Base-by-base conservation (phyloP, 2,888 invertebrate genomes). In the Monopis laevigella region DNA sequence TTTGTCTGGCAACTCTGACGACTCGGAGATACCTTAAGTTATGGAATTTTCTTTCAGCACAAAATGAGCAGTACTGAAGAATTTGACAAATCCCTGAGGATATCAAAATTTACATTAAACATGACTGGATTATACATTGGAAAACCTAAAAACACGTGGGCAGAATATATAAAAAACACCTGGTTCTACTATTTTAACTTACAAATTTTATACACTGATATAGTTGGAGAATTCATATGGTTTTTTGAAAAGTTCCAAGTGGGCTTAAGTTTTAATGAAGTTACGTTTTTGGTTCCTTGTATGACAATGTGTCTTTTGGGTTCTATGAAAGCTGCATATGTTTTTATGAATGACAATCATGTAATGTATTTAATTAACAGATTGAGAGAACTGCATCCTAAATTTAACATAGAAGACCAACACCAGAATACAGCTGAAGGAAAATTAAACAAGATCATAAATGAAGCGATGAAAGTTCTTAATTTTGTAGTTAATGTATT, bases 381-480 rank as follows among this genome's bases (percentile, higher is more conserved):
- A 32, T 17, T 32, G 6, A 32, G 17, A 32, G 32, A 32, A 17
- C 14, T 32, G 3, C 32, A 32, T 32, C 32, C 32, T 7, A 17
- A 32, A 17, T 5, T 32, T n/a, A 32, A 32, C n/a, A 32, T 3
- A n/a, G 28, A 28, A 32, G 32, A 14, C 14, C 17, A 32, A 17
- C 16, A 32, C 14, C 7, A n/a, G 16, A 32, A 32, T 32, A 32
- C 32, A 10, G 32, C 32, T 2, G 32, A 32, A 17, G 32, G 32
- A 10, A 32, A 17, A 17, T 32, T 32, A 17, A 2, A 32, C 14
- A 32, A 32, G n/a, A 32, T 32, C 2, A 10, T 32, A 17, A 32
- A 17, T 17, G 32, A 32, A 7, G 32, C 32, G 2, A 32, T 32
- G 32, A 32, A 32, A 32, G 32, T 32, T 32, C 32, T 32, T 32